Evolutionary conservation across 2,113 vertebrate species (phyloP).

Genomic region (Thalassoma bifasciatum): DNA sequence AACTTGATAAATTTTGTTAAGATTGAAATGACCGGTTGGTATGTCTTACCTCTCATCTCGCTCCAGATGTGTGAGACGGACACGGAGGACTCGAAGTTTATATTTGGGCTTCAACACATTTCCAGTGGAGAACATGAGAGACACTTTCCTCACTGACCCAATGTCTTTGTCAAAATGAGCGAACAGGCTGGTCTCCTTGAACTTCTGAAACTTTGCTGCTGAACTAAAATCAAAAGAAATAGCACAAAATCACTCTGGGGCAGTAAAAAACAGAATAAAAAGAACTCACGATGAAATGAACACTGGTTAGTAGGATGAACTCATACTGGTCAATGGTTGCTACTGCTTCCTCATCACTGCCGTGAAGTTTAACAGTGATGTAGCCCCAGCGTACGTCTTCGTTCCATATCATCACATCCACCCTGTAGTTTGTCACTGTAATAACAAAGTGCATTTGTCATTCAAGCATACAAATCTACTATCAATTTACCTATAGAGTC

Average conservation of each 20-base stretch:
- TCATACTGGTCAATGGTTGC: constrained; percentile 80
- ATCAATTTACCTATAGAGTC: too few relatives aligned
- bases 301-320: not conserved
- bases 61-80: constrained; percentile 85
- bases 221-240: constrained; percentile 74
- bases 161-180: constrained; percentile 87
- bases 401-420: constrained; percentile 92
- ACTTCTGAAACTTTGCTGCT: constrained; percentile 83
- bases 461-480: not conserved
- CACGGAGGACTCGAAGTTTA: constrained; percentile 88
- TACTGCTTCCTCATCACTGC: constrained; percentile 71
- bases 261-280: constrained; percentile 13
- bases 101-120: constrained; percentile 82
- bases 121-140: constrained; percentile 85
- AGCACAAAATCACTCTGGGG: not conserved
- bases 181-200: constrained; percentile 83
- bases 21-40: too few relatives aligned
- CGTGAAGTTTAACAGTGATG: constrained; percentile 84
- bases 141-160: constrained; percentile 81
- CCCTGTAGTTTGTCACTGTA: constrained; percentile 86
- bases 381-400: constrained; percentile 83
- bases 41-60: constrained; percentile 78
- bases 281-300: not conserved
- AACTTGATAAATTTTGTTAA: not conserved
- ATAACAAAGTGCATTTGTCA: not conserved